Percentiles rank a stretch among this genome's conserved stretches.
These are phyloP conservation scores for Rhabdomys dilectus DNA, from an alignment of 2,113 vertebrate species.

Conservation along the genomic window DNA sequence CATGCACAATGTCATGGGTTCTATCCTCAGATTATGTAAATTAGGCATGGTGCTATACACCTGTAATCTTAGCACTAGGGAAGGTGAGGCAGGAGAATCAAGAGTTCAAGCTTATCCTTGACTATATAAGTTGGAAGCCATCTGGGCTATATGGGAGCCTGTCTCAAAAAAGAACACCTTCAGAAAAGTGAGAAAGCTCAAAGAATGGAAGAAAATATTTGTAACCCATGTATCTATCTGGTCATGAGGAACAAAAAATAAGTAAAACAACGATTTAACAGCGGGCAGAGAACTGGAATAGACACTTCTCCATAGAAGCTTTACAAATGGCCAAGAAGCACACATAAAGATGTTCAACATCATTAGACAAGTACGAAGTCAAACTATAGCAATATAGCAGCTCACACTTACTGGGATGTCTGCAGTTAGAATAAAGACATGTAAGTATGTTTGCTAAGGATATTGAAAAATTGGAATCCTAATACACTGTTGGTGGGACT, in stretches of 20 bases:
- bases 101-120: background rate
- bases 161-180: background rate
- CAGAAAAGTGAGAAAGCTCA: background rate
- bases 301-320: background rate
- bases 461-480: background rate
- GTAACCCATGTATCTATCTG: background rate
- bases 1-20: no score
- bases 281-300: background rate
- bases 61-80: background rate
- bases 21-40: background rate
- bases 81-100: background rate
- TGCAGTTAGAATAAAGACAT: background rate
- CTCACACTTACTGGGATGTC: background rate
- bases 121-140: background rate
- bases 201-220: conserved; percentile 23
- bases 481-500: background rate
- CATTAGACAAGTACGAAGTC: background rate
- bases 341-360: background rate
- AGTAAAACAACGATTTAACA: background rate
- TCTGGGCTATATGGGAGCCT: background rate
- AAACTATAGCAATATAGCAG: background rate
- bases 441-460: background rate
- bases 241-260: background rate
- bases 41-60: background rate
- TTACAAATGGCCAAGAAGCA: background rate